Conservation (phyloP, 2,888 invertebrate genomes). For the Coelinius sp. region DNA sequence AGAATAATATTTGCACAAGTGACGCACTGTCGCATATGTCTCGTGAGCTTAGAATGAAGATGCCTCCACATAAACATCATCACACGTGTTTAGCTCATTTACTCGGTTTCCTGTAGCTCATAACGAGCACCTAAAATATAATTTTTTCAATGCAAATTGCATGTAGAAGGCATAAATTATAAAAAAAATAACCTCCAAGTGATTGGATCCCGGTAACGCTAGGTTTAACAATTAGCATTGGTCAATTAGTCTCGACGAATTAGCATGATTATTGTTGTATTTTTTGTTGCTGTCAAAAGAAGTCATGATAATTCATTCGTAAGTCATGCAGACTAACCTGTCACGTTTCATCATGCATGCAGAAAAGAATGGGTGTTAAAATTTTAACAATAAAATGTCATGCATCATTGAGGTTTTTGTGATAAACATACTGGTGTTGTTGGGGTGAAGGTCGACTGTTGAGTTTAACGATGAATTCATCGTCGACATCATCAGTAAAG, state of each 20-base stretch:
- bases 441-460: constrained; percentile 62
- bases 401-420: constrained; percentile 31
- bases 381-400: constrained; percentile 5
- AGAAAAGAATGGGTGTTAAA: constrained; percentile 4
- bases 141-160: not conserved
- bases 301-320: not conserved
- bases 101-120: not conserved
- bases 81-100: constrained; percentile 1
- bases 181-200: not conserved
- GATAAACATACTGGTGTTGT: constrained; percentile 42
- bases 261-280: constrained; percentile 39
- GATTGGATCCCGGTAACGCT: constrained; percentile 32
- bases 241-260: constrained; percentile 50
- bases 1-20: constrained; percentile 1
- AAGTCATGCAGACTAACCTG: not conserved
- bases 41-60: not conserved
- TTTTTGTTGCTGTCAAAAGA: not conserved
- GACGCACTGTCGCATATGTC: not conserved
- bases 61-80: not conserved
- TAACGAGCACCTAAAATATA: not conserved
- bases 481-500: not conserved
- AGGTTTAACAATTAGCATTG: constrained; percentile 50
- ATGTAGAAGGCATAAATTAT: not conserved
- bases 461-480: constrained; percentile 45
- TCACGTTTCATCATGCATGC: not conserved